phyloP scores from a whole-genome alignment of 2,113 vertebrate species.

The Motacilla tschutschensis region DNA sequence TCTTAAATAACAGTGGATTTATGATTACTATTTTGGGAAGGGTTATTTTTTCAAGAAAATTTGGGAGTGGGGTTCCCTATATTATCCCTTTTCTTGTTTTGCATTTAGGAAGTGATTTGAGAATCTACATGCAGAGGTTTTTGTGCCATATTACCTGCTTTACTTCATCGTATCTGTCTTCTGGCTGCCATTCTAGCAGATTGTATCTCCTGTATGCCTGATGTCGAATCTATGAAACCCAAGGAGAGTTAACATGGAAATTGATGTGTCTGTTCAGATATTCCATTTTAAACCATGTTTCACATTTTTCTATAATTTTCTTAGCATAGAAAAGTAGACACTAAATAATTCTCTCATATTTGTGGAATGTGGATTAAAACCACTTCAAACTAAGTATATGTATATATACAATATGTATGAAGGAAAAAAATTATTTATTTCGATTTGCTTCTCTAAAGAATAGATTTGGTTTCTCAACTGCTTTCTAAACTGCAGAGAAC shows the following conservation, averaged over 20 bases:
- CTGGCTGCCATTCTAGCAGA: not conserved
- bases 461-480: not conserved
- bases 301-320: not conserved
- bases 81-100: not conserved
- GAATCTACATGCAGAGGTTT: not conserved
- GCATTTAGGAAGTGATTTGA: not conserved
- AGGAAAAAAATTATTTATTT: not conserved
- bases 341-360: not conserved
- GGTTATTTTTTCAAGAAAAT: not conserved
- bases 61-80: accelerated
- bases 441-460: not conserved
- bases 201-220: not conserved
- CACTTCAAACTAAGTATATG: not conserved
- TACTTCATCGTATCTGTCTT: not conserved
- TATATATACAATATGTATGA: not conserved
- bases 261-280: not conserved
- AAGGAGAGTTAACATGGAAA: not conserved
- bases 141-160: not conserved
- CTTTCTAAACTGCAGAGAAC: not conserved
- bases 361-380: not conserved
- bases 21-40: not conserved
- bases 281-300: not conserved
- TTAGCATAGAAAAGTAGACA: not conserved
- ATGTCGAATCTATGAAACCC: not conserved
- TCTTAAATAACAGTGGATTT: not conserved